Base-by-base conservation (phyloP, 1,140 invertebrate genomes). In the silkworm (Bombyx mori) region DNA sequence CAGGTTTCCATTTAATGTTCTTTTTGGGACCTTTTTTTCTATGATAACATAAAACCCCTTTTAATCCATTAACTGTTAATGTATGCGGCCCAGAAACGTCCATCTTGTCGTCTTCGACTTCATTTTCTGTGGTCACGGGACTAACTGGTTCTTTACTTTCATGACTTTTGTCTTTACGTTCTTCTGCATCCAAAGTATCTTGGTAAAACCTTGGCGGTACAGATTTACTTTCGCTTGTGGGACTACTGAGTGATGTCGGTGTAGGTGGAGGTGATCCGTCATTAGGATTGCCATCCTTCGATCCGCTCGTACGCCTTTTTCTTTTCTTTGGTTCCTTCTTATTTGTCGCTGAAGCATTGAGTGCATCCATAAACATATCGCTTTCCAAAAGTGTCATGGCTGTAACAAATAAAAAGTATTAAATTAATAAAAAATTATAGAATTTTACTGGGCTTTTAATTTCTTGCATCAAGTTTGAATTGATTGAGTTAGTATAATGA, bases 361-460 rank as follows among this genome's bases (percentile, higher is more conserved):
- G 79, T 2, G 95, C 95, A 86, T 97, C 95, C 92, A 97, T 97
- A 75, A 98, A 98, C 80, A 96, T 92, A 75, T 94, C 95, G 75
- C 95, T 97, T 75, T 98, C 96, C 81, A 96, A 93, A 42, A 97
- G 83, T 58, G 94, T 85, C 86, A 92, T 90, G 53, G 93, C 93
- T 94, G 88, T 63, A 91, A 92, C 66, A 84, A 84, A 70, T 66
- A 67, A 60, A 71, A 74, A 69, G 7, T 35, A 35, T 26, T 22
- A 3, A 1, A 35, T 35, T 35, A 35, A 35, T 35, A 35, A 35
- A 35, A 2, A 35, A 3, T 35, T 35, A 35, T 35, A 35, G 26
- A 35, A 35, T 35, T 35, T 35, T 35, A 35, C 2, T 35, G 26
- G 2, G 2, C 26, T 35, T 3, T 35, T 35, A 35, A 35, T 35